Evolutionary conservation across 2,113 vertebrate species (phyloP).

Genomic region (Cyanoramphus novaezelandiae): DNA sequence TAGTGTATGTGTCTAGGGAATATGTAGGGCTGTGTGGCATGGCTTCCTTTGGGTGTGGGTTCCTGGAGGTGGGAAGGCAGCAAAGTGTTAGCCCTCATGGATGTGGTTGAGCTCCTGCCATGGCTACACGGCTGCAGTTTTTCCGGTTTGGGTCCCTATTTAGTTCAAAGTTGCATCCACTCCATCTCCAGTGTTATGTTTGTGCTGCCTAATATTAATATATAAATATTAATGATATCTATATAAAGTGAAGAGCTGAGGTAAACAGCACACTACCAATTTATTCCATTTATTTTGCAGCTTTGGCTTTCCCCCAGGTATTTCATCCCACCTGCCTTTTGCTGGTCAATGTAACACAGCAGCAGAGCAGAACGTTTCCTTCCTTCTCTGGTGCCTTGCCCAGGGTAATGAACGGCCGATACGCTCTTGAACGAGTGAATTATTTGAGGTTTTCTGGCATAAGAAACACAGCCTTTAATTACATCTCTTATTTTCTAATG

Average conservation of each 20-base stretch:
- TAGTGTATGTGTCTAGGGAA: not conserved
- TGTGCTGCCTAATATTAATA: not conserved
- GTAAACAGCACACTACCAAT: not conserved
- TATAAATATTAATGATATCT: not conserved
- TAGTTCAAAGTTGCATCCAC: not conserved
- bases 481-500: not conserved
- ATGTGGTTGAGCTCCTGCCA: not conserved
- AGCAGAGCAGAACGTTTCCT: not conserved
- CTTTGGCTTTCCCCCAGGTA: not conserved
- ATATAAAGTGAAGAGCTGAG: not conserved
- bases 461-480: not conserved
- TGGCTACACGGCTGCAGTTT: not conserved
- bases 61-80: not conserved
- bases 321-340: not conserved
- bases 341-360: not conserved
- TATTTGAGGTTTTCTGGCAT: not conserved
- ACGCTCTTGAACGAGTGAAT: not conserved
- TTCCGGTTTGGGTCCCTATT: not conserved
- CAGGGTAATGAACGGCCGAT: not conserved
- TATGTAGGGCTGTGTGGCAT: accelerated
- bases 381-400: not conserved
- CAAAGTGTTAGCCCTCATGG: not conserved
- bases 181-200: not conserved
- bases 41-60: not conserved
- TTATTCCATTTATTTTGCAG: not conserved